Evolutionary conservation across 2,797 vertebrate genomes (phyloP).

Genomic region (Protonibea diacanthus): DNA sequence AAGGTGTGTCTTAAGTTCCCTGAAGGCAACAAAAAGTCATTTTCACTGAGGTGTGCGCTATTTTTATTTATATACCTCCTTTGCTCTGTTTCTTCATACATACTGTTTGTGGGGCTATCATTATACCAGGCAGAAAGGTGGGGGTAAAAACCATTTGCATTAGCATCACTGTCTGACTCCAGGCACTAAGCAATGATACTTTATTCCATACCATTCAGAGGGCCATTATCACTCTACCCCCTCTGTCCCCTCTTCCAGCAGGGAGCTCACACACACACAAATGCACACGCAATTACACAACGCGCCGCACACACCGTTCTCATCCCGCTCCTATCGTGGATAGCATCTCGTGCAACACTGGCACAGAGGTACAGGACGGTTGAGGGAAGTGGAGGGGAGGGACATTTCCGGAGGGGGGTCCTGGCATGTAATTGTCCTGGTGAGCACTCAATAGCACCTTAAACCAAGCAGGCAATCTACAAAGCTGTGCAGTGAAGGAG

Average conservation of each 20-base stretch:
- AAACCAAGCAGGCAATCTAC: conserved; percentile 98
- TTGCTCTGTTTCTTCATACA: conserved; percentile 87
- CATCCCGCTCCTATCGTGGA: conserved; percentile 91
- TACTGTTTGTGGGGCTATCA: conserved; percentile 89
- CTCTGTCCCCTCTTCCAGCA: conserved; percentile 84
- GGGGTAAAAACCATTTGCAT: conserved; percentile 87
- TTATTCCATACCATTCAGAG: conserved; percentile 93
- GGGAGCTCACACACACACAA: conserved; percentile 81
- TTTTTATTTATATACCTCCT: conserved; percentile 88
- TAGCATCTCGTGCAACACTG: conserved; percentile 92
- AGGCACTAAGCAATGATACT: conserved; percentile 94
- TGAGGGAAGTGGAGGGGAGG: conserved; percentile 83
- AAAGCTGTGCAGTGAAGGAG: conserved; percentile 90
- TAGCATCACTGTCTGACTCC: conserved; percentile 93
- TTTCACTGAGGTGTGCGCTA: conserved; percentile 87
- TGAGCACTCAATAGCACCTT: conserved; percentile 99
- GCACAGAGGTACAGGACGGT: conserved; percentile 85
- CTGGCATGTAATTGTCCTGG: conserved; percentile 97
- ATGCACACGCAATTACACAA: conserved; percentile 81
- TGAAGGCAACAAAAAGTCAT: conserved; percentile 90
- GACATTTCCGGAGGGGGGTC: conserved; percentile 87
- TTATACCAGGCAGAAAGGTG: conserved; percentile 87
- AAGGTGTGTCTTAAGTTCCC: conserved; percentile 86
- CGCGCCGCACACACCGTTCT: conserved; percentile 85
- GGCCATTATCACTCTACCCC: conserved; percentile 93